Percentiles rank a stretch among this genome's conserved stretches.
Evolutionary conservation across 2,113 vertebrate genomes (phyloP).

Genomic region (Aspiorhynchus laticeps): DNA sequence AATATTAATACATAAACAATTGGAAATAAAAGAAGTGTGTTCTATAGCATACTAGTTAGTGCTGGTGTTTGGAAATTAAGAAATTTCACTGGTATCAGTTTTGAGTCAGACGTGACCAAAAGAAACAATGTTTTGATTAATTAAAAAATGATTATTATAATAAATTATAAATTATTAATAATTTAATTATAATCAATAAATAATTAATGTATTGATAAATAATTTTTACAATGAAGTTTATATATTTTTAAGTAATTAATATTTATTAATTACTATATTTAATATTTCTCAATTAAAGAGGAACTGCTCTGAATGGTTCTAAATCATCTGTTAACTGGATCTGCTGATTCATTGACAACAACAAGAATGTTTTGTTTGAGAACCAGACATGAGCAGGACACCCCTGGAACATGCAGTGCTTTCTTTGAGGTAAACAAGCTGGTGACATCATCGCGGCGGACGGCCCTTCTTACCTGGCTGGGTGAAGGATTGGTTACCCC

Average conservation of each 20-base stretch:
- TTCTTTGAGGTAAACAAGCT: constrained; percentile 33
- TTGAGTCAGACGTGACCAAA: not conserved
- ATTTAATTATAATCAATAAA: too few relatives aligned
- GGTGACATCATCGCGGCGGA: not conserved
- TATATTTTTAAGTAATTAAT: not conserved
- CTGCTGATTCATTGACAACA: not conserved
- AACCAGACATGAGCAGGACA: not conserved
- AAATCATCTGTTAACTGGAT: not conserved
- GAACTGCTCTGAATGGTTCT: not conserved
- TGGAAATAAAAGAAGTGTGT: not conserved
- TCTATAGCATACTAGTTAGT: not conserved
- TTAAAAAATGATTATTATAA: too few relatives aligned
- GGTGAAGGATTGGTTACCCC: constrained; percentile 92
- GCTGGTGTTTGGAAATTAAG: not conserved
- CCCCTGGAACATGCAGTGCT: not conserved
- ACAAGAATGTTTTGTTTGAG: too few relatives aligned
- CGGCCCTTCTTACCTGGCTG: constrained; percentile 84
- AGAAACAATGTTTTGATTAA: not conserved
- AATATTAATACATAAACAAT: too few relatives aligned
- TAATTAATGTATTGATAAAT: too few relatives aligned
- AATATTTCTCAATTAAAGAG: not conserved
- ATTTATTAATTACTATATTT: not conserved
- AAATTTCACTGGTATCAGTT: not conserved
- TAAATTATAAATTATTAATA: too few relatives aligned
- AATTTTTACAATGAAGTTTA: not conserved